Percentiles rank a stretch among this genome's conserved stretches.
Conservation (phyloP, 2,888 invertebrate species). For the Caradrina clavipalpis region DNA sequence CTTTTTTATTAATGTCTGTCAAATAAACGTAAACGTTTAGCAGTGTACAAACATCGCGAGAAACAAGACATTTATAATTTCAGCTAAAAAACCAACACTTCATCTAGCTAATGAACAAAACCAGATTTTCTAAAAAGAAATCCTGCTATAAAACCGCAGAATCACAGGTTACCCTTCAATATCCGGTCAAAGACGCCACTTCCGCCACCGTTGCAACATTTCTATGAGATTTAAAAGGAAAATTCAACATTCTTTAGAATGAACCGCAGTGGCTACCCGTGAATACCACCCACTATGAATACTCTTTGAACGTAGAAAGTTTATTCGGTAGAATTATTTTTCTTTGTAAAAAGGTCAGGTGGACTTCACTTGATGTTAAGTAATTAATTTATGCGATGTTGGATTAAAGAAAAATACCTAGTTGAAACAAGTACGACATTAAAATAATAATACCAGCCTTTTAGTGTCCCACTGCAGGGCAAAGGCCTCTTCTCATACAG, state of each 20-base stretch:
- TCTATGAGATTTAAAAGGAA: constrained; percentile 66
- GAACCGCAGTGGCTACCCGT: constrained; percentile 56
- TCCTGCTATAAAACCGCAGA: constrained; percentile 16
- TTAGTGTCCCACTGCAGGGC: too few relatives aligned
- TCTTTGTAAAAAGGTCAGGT: constrained; percentile 28
- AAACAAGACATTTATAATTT: not conserved
- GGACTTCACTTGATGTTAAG: constrained; percentile 14
- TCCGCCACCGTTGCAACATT: constrained; percentile 65
- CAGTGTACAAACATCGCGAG: not conserved
- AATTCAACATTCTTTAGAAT: constrained; percentile 69
- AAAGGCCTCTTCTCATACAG: too few relatives aligned
- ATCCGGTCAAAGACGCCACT: constrained; percentile 69
- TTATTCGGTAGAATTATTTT: constrained; percentile 51
- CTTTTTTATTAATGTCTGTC: not conserved
- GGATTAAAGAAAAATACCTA: constrained; percentile 18
- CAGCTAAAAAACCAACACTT: constrained; percentile 26
- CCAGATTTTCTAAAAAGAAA: constrained; percentile 14
- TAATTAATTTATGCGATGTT: constrained; percentile 19
- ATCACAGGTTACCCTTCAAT: constrained; percentile 71
- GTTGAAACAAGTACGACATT: too few relatives aligned
- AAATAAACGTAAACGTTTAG: not conserved
- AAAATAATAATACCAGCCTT: too few relatives aligned
- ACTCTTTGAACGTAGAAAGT: constrained; percentile 51
- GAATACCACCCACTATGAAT: constrained; percentile 60
- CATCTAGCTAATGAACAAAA: constrained; percentile 15